Evolutionary conservation across 2,797 vertebrate genomes (phyloP), one percentile per base, ranked within the genome.

Genomic region (Hybognathus amarus): DNA sequence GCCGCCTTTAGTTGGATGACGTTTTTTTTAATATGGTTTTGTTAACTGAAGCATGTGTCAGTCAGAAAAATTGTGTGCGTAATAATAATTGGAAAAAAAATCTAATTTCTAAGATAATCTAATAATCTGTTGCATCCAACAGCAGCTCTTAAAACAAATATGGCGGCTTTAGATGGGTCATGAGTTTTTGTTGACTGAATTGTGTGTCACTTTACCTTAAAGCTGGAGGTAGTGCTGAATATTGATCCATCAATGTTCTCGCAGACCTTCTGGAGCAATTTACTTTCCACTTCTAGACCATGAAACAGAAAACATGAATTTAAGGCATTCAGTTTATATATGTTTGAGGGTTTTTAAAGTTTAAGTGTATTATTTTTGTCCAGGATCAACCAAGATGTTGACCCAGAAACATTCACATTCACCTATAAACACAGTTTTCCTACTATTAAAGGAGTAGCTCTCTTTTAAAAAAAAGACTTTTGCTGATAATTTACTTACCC

Each of bases 241-340:
- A 95, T 89, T 42, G 50, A 40, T 33, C 87, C 87, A 1, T 93
- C 91, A 47, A 85, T 85, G 0, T 91, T 88, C 13, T 96, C 93
- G 90, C 96, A 97, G 86, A 97, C 94, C 50, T 89, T 93, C 78
- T 74, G 88, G 85, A 97, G 91, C 73, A 97, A 87, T 80, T 95
- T 95, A 77, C 89, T 90, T 89, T 97, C 95, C 82, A 97, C 90
- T 30, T 88, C 96, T 94, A 92, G 88, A 76, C 27, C 56, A 40
- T 36, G 59, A 66, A 18, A 47, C 11, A 78, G 4, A 74, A 61
- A 79, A 68, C 20, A 54, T 54, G 13, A 22, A 77, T 30, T 59
- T 59, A 59, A 61, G 24, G 11, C 56, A 27, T 27, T 61, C 59
- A 3, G 24, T 61, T 61, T 15, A 61, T 61, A 15, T 13, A 61